These are phyloP conservation scores for Catharus ustulatus DNA, from an alignment of 2,797 vertebrate genomes.

Conservation along the genomic window DNA sequence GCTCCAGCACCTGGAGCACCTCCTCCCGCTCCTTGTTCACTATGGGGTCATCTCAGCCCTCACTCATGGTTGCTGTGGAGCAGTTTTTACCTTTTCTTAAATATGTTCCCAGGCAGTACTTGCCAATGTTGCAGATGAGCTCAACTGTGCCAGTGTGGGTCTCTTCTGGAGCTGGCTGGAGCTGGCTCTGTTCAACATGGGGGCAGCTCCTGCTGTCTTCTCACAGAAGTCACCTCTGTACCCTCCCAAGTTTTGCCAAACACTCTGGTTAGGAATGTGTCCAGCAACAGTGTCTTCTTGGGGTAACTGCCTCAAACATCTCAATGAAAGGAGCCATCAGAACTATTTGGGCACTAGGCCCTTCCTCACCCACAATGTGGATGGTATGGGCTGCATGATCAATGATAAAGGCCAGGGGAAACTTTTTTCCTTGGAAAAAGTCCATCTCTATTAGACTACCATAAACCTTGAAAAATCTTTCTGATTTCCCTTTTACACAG, in stretches of 20 bases:
- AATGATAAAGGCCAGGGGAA: neutral
- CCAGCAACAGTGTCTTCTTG: neutral
- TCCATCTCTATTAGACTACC: neutral
- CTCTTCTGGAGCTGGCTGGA: neutral
- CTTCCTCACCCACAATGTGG: neutral
- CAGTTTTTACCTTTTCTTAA: neutral
- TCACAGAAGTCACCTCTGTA: neutral
- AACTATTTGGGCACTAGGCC: neutral
- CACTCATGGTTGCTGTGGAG: neutral
- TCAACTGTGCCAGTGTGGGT: neutral
- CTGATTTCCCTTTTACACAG: neutral
- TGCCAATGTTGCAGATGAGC: rapidly evolving
- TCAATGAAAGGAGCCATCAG: neutral
- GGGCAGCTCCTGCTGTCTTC: neutral
- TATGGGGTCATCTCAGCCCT: neutral
- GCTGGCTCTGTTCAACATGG: neutral
- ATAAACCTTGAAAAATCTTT: neutral
- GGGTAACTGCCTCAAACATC: neutral
- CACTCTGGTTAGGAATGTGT: neutral
- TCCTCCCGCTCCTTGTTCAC: neutral
- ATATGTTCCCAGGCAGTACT: neutral
- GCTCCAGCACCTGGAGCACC: neutral
- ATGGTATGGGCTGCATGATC: neutral
- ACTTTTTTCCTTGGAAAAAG: neutral
- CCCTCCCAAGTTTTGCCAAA: neutral